Conservation (phyloP, 2,113 vertebrate species). For the Aptenodytes patagonicus region DNA sequence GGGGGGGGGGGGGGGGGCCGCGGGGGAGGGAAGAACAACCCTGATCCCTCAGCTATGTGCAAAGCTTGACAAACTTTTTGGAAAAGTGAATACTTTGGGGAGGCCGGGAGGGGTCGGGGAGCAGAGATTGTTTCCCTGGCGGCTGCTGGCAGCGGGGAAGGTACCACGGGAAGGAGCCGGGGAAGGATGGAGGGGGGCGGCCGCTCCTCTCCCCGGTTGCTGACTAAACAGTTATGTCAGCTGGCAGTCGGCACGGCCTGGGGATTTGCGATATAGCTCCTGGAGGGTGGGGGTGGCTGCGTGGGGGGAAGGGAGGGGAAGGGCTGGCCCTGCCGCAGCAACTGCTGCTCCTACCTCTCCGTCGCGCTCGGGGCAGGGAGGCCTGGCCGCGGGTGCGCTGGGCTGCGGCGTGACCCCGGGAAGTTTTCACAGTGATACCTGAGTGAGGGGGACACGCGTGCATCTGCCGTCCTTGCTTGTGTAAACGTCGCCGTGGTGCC, state of each 20-base stretch:
- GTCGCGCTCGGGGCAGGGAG: neutral
- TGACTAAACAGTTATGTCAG: slow-evolving; percentile 88
- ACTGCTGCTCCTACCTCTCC: slow-evolving; percentile 48
- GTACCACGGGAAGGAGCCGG: neutral
- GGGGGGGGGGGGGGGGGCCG: no score
- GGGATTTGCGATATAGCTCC: slow-evolving; percentile 80
- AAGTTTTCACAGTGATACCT: neutral
- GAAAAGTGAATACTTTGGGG: neutral
- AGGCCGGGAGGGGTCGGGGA: neutral
- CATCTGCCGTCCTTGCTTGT: neutral
- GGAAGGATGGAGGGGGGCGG: slow-evolving; percentile 37
- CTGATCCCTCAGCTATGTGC: neutral
- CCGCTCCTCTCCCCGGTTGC: slow-evolving; percentile 65
- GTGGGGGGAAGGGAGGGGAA: slow-evolving; percentile 46
- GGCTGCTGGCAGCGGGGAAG: neutral
- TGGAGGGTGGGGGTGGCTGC: slow-evolving; percentile 64
- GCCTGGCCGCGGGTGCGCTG: neutral
- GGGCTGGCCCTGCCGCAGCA: slow-evolving; percentile 22
- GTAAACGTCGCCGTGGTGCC: neutral
- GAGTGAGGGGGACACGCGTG: neutral
- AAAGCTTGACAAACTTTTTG: neutral
- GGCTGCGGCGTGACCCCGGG: neutral
- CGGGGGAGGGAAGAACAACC: neutral
- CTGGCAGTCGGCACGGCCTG: slow-evolving; percentile 76
- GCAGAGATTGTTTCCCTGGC: neutral